phyloP scores from a whole-genome alignment of 1,140 invertebrate species.

The Drosophila nigromelanica region DNA sequence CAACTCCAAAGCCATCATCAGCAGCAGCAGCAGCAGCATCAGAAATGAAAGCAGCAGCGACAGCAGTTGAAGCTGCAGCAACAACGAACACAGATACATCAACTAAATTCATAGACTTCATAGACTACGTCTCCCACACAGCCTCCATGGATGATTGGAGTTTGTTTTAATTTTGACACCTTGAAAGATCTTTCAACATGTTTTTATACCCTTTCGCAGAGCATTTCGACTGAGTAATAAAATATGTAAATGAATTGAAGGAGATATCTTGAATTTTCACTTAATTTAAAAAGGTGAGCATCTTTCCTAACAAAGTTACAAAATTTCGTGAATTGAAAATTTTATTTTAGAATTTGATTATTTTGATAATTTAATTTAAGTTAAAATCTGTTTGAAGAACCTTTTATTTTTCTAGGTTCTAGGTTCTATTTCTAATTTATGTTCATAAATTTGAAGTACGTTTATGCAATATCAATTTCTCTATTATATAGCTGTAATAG shows the following conservation, averaged over 20 bases:
- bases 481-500: too few species aligned
- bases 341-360: too few species aligned
- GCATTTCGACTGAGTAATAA: neutral
- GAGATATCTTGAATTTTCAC: too few species aligned
- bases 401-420: too few species aligned
- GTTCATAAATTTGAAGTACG: too few species aligned
- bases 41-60: slow-evolving; percentile 16
- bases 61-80: slow-evolving; percentile 39
- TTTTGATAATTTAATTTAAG: too few species aligned
- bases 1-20: slow-evolving; percentile 60
- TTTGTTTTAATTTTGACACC: slow-evolving; percentile 78
- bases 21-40: slow-evolving; percentile 15
- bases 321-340: too few species aligned
- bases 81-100: slow-evolving; percentile 23
- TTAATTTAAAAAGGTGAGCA: too few species aligned
- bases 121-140: slow-evolving; percentile 9
- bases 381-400: too few species aligned
- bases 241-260: neutral
- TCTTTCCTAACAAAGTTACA: too few species aligned
- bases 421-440: too few species aligned
- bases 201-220: slow-evolving; percentile 8
- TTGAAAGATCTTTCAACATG: slow-evolving; percentile 38
- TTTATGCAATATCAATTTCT: too few species aligned
- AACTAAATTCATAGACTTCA: slow-evolving; percentile 18
- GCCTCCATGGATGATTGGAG: slow-evolving; percentile 29